Percentiles rank a stretch among this genome's conserved stretches.
These are phyloP conservation scores for Phalacrocorax brasilianus DNA, from an alignment of 2,113 vertebrate genomes.

Conservation along the genomic window DNA sequence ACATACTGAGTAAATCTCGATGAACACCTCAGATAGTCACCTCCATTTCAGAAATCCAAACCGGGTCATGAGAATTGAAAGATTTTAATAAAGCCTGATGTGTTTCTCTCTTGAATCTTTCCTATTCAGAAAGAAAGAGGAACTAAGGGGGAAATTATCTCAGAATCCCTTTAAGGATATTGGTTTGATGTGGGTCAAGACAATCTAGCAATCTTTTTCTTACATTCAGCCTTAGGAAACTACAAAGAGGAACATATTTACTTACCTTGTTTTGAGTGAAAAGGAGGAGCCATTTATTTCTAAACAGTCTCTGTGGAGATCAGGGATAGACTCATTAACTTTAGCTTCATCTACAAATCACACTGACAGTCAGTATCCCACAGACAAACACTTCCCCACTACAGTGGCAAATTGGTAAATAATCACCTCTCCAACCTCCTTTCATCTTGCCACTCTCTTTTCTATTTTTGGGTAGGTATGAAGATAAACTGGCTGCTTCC, in stretches of 20 bases:
- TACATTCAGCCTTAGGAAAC: neutral
- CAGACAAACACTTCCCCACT: neutral
- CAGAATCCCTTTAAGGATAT: neutral
- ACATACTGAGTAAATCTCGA: neutral
- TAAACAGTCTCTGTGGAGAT: neutral
- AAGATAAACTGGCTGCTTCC: neutral
- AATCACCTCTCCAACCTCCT: neutral
- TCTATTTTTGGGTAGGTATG: neutral
- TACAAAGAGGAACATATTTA: neutral
- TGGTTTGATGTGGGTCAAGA: neutral
- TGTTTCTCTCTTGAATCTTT: neutral
- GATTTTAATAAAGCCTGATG: neutral
- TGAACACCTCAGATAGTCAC: neutral
- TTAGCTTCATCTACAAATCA: constrained; percentile 27
- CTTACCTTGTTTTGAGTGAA: neutral
- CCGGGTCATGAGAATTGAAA: neutral
- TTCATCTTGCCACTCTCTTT: neutral
- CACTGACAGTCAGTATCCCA: neutral
- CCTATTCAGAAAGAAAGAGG: neutral
- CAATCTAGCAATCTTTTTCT: neutral
- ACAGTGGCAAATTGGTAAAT: neutral
- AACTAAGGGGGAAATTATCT: neutral
- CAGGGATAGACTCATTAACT: constrained; percentile 14
- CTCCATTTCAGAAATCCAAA: neutral
- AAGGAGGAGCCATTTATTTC: neutral